Percentiles rank a stretch among this genome's conserved stretches.
Conservation (phyloP, 2,113 vertebrate genomes). For the Ceyx margarethae region DNA sequence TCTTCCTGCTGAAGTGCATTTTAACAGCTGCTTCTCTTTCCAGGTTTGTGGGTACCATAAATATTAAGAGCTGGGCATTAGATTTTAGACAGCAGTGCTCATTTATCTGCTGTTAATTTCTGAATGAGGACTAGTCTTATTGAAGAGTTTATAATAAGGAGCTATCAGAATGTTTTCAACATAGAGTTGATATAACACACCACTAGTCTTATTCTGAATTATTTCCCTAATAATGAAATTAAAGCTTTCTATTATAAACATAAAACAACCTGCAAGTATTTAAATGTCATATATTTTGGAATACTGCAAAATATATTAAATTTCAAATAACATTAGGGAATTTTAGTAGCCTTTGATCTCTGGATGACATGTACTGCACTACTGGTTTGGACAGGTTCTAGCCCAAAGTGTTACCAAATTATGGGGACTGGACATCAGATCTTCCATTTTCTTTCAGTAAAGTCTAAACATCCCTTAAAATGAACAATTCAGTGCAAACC, state of each 20-base stretch:
- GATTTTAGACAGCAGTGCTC: conserved; percentile 45
- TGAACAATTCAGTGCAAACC: conserved; percentile 25
- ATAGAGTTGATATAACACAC: neutral
- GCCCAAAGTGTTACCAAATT: neutral
- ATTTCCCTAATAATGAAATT: neutral
- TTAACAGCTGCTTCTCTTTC: conserved; percentile 50
- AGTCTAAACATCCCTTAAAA: conserved; percentile 34
- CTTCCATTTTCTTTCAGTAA: conserved; percentile 8
- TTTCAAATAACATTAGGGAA: neutral
- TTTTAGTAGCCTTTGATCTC: neutral
- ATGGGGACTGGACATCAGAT: neutral
- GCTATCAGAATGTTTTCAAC: neutral
- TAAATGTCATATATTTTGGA: neutral
- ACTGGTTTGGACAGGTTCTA: neutral
- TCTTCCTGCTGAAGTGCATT: conserved; percentile 28
- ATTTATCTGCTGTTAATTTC: conserved; percentile 53
- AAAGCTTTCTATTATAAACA: neutral
- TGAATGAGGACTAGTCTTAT: neutral
- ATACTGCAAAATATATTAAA: neutral
- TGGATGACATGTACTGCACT: neutral
- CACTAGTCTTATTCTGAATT: neutral
- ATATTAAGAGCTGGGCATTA: conserved; percentile 49
- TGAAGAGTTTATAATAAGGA: neutral
- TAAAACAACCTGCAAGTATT: neutral
- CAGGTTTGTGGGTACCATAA: conserved; percentile 54